These are phyloP conservation scores for Drosophila kohkoa DNA, from an alignment of 1,140 invertebrate species.

Conservation along the genomic window DNA sequence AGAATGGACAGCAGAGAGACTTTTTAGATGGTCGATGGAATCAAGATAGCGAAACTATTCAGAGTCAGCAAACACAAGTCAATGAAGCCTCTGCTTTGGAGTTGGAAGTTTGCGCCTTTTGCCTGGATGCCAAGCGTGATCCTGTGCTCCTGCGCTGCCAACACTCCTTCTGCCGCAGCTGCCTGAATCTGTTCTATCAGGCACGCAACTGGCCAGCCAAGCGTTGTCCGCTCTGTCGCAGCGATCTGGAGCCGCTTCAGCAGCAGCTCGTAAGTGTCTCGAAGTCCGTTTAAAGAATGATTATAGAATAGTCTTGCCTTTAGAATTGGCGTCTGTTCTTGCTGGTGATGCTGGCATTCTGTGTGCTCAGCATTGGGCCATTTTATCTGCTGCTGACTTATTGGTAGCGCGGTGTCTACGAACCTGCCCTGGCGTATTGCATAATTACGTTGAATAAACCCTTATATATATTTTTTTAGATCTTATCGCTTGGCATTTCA, in stretches of 20 bases:
- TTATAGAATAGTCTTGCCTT: no score
- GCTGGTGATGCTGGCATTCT: slow-evolving; percentile 18
- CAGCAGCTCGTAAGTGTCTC: not conserved
- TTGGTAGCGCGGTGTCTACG: slow-evolving; percentile 39
- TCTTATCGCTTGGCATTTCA: slow-evolving; percentile 24
- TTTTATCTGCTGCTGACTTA: slow-evolving; percentile 61
- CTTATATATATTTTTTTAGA: slow-evolving; percentile 7
- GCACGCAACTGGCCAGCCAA: slow-evolving; percentile 54
- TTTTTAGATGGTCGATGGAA: no score
- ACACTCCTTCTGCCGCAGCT: slow-evolving; percentile 60
- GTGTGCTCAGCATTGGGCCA: slow-evolving; percentile 48
- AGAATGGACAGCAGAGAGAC: no score
- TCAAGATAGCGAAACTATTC: no score
- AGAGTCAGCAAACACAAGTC: no score
- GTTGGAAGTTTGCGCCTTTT: slow-evolving; percentile 57
- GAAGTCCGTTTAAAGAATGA: not conserved
- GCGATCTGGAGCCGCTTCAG: slow-evolving; percentile 25
- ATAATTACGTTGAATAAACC: slow-evolving; percentile 27
- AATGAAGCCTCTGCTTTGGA: not conserved
- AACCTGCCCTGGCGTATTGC: not conserved
- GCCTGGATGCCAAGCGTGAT: slow-evolving; percentile 45
- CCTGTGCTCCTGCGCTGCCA: slow-evolving; percentile 50
- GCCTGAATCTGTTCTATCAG: slow-evolving; percentile 47
- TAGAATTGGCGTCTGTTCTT: slow-evolving; percentile 40
- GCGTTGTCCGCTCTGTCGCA: slow-evolving; percentile 56